phyloP scores from a whole-genome alignment of 1,140 invertebrate species.

The Riptortus pedestris region DNA sequence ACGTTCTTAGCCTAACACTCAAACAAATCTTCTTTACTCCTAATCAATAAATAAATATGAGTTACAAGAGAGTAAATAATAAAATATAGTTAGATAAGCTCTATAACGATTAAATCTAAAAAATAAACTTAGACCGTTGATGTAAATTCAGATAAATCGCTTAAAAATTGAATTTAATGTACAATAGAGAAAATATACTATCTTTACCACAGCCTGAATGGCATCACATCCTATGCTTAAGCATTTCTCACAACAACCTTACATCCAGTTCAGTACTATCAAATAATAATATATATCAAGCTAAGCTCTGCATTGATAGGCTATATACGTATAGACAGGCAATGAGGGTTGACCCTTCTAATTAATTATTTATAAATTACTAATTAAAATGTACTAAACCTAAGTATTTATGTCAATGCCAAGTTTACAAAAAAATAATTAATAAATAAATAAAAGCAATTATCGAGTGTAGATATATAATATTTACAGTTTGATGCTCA shows the following conservation, averaged over 20 bases:
- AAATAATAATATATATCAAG: not conserved
- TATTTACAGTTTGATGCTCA: too few species aligned
- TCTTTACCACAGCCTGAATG: slow-evolving; percentile 26
- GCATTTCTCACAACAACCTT: slow-evolving; percentile 17
- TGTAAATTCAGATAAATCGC: slow-evolving; percentile 8
- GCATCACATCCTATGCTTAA: slow-evolving; percentile 22
- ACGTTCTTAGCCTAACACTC: not conserved
- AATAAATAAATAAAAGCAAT: too few species aligned
- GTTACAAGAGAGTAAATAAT: slow-evolving; percentile 14
- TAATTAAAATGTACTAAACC: too few species aligned
- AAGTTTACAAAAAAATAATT: too few species aligned
- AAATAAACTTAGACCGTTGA: slow-evolving; percentile 21
- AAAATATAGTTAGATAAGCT: slow-evolving; percentile 27
- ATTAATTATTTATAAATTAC: too few species aligned
- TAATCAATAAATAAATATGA: slow-evolving; percentile 22
- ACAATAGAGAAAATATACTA: slow-evolving; percentile 27
- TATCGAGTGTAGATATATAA: too few species aligned
- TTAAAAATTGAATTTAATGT: slow-evolving; percentile 14
- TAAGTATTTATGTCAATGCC: too few species aligned
- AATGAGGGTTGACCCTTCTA: not conserved
- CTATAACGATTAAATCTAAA: slow-evolving; percentile 20
- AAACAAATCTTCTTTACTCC: not conserved
- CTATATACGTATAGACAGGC: slow-evolving; percentile 2
- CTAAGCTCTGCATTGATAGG: slow-evolving; percentile 19
- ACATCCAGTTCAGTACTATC: not conserved